A percentile compares a stretch with the other conserved stretches of the same genome.
These are phyloP conservation scores for Lordiphosa andalusiaca DNA, from an alignment of 2,888 invertebrate genomes.

Conservation along the genomic window DNA sequence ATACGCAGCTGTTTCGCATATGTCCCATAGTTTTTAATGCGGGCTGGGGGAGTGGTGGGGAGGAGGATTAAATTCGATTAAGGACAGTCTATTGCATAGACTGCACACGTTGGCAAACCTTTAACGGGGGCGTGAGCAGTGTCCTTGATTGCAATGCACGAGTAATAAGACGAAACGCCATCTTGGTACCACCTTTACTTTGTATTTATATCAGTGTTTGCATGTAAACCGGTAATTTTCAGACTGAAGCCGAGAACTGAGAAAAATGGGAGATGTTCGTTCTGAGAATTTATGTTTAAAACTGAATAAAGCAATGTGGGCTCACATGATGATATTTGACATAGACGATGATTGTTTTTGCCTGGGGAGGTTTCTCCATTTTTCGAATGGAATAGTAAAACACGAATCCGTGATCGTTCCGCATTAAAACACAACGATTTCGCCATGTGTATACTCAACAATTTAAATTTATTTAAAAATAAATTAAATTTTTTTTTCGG, in stretches of 20 bases:
- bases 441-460: slow-evolving; percentile 49
- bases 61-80: not conserved
- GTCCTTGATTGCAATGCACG: not conserved
- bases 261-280: no score
- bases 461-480: slow-evolving; percentile 69
- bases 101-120: slow-evolving; percentile 20
- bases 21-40: not conserved
- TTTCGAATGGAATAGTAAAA: no score
- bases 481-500: slow-evolving; percentile 55
- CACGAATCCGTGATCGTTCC: no score
- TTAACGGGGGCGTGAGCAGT: slow-evolving; percentile 11
- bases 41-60: not conserved
- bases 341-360: no score
- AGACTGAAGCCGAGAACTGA: no score
- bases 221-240: no score
- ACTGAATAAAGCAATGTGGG: no score
- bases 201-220: not conserved
- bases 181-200: not conserved
- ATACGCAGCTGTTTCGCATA: slow-evolving; percentile 7
- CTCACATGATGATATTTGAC: no score
- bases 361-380: not conserved
- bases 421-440: no score
- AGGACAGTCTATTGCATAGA: not conserved
- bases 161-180: slow-evolving; percentile 34
- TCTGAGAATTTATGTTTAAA: no score